phyloP scores from a whole-genome alignment of 2,888 invertebrate genomes.

The Saturnia japonica region DNA sequence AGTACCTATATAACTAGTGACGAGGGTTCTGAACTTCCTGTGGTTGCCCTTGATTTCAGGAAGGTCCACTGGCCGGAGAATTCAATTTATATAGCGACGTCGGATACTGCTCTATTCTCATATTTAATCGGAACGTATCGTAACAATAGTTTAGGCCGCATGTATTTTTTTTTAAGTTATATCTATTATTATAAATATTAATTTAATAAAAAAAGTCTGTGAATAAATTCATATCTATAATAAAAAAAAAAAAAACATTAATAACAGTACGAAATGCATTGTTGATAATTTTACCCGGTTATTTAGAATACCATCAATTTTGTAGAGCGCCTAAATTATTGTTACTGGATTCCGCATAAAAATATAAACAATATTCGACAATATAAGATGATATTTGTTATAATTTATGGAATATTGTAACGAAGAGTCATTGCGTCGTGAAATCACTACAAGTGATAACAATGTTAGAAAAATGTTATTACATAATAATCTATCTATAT shows the following conservation, averaged over 20 bases:
- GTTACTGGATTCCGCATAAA: neutral
- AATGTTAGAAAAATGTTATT: neutral
- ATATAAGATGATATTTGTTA: constrained; percentile 4
- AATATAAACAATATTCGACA: neutral
- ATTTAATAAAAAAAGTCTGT: too few species aligned
- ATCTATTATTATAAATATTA: too few species aligned
- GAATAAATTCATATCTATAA: too few species aligned
- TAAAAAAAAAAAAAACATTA: too few species aligned
- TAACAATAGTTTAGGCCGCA: neutral
- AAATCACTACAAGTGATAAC: neutral
- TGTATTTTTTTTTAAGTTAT: neutral
- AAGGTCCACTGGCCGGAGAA: constrained; percentile 90
- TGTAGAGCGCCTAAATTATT: neutral
- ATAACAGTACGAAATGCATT: neutral
- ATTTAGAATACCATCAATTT: neutral
- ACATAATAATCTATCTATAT: too few species aligned
- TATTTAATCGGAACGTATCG: constrained; percentile 1
- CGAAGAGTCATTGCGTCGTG: neutral
- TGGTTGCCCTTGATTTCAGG: constrained; percentile 99
- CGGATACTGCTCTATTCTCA: constrained; percentile 1
- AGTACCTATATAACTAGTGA: constrained; percentile 99
- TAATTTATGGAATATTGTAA: neutral
- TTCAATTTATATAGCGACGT: constrained; percentile 18
- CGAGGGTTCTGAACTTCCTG: constrained; percentile 99
- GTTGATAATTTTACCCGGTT: neutral